These are phyloP conservation scores for Scaptomyza polygonia DNA, from an alignment of 2,888 invertebrate species.

Conservation along the genomic window DNA sequence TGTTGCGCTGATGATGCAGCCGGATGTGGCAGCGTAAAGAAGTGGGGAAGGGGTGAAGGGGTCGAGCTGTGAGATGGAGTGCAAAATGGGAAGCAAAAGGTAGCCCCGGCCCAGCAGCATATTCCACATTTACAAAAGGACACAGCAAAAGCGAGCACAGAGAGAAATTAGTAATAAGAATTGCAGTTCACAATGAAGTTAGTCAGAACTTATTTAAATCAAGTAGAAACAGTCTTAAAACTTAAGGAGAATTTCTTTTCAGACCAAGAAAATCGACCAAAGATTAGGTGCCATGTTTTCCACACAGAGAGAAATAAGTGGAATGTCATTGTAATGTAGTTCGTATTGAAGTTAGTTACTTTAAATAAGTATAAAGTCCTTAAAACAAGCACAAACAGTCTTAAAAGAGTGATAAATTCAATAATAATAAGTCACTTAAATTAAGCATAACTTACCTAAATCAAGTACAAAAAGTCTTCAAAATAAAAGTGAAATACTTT, in stretches of 20 bases:
- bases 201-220: too few relatives aligned
- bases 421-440: neutral
- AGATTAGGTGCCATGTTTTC: neutral
- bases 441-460: too few relatives aligned
- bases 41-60: neutral
- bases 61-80: neutral
- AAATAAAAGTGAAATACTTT: too few relatives aligned
- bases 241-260: too few relatives aligned
- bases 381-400: too few relatives aligned
- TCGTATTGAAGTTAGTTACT: neutral
- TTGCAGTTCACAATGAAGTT: too few relatives aligned
- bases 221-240: too few relatives aligned
- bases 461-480: too few relatives aligned
- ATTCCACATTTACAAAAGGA: slow-evolving; percentile 6
- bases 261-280: too few relatives aligned
- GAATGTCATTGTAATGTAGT: neutral
- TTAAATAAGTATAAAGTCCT: too few relatives aligned
- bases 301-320: neutral
- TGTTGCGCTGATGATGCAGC: slow-evolving; percentile 64
- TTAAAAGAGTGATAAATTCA: too few relatives aligned
- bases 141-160: slow-evolving; percentile 15
- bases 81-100: slow-evolving; percentile 29
- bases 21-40: slow-evolving; percentile 17
- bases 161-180: neutral
- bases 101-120: slow-evolving; percentile 23